Conservation (phyloP, 2,888 invertebrate genomes). For the Amblyteles armatorius region DNA sequence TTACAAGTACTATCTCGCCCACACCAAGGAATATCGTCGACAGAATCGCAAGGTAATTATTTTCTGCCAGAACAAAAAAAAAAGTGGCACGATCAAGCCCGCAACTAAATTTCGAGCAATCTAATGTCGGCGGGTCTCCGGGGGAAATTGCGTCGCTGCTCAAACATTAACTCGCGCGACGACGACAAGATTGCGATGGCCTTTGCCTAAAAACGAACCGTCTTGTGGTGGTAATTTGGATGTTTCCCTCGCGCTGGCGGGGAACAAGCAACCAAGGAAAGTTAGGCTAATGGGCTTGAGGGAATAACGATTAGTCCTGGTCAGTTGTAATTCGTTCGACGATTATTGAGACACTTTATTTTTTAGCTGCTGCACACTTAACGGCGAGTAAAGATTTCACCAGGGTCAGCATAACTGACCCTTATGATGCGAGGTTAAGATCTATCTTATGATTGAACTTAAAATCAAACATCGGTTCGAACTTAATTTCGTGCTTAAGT, state of each 20-base stretch:
- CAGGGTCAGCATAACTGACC: no score
- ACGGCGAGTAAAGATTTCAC: background rate
- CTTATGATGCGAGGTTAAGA: no score
- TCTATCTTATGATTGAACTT: no score
- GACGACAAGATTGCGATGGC: conserved; percentile 14
- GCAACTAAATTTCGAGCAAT: background rate
- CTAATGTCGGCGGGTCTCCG: background rate
- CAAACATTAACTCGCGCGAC: background rate
- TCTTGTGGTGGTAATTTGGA: background rate
- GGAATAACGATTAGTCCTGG: conserved; percentile 1
- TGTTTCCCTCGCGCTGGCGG: background rate
- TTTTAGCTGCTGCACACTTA: background rate
- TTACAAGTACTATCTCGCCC: conserved; percentile 88
- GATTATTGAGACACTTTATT: background rate
- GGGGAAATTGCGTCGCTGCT: conserved; percentile 9
- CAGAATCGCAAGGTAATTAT: conserved; percentile 85
- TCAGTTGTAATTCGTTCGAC: background rate
- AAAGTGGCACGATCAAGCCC: background rate
- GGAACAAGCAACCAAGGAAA: conserved; percentile 8
- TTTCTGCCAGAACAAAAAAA: conserved; percentile 57
- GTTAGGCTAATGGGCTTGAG: conserved; percentile 3
- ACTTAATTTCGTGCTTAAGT: no score
- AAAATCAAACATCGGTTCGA: no score
- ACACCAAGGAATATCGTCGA: conserved; percentile 81
- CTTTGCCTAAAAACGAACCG: conserved; percentile 3